Percentiles rank a stretch among this genome's conserved stretches.
Conservation (phyloP, 2,888 invertebrate species). For the Cremastinae sp. region DNA sequence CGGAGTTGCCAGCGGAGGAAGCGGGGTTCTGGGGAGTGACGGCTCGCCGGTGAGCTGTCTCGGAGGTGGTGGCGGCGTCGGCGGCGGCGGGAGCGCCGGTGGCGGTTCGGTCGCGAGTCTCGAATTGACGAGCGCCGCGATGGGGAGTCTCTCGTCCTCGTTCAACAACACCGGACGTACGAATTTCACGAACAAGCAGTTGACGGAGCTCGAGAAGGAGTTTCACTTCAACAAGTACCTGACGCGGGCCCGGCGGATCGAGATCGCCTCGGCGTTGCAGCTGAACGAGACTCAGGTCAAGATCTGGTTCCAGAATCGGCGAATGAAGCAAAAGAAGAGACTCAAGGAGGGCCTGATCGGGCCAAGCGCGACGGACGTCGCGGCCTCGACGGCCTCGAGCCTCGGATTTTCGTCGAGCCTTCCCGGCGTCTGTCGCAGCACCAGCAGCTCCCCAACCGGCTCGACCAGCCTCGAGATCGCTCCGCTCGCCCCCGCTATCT, state of each 20-base stretch:
- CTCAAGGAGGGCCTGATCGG: slow-evolving; percentile 94
- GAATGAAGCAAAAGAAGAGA: slow-evolving; percentile 99
- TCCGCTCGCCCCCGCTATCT: slow-evolving; percentile 72
- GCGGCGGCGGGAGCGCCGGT: too few relatives aligned
- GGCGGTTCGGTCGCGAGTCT: slow-evolving; percentile 63
- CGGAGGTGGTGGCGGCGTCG: slow-evolving; percentile 21
- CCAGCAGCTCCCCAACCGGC: slow-evolving; percentile 78
- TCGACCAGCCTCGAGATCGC: slow-evolving; percentile 73
- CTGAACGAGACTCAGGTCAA: slow-evolving; percentile 99
- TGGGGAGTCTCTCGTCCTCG: slow-evolving; percentile 63
- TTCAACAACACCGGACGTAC: slow-evolving; percentile 95
- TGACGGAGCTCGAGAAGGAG: slow-evolving; percentile 99
- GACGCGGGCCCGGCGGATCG: slow-evolving; percentile 97
- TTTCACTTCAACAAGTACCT: slow-evolving; percentile 99
- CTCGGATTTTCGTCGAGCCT: slow-evolving; percentile 61
- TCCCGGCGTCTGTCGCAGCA: slow-evolving; percentile 69
- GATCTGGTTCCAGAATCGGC: slow-evolving; percentile 99
- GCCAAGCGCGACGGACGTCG: slow-evolving; percentile 82
- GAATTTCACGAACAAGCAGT: slow-evolving; percentile 99
- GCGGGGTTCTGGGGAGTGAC: slow-evolving; percentile 67
- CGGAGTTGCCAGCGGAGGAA: slow-evolving; percentile 25
- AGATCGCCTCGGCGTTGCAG: slow-evolving; percentile 97
- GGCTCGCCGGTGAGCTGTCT: slow-evolving; percentile 55
- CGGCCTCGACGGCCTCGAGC: slow-evolving; percentile 35
- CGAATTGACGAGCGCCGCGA: slow-evolving; percentile 65